Base-by-base conservation (phyloP, 2,888 invertebrate species). In the Empis stercorea region DNA sequence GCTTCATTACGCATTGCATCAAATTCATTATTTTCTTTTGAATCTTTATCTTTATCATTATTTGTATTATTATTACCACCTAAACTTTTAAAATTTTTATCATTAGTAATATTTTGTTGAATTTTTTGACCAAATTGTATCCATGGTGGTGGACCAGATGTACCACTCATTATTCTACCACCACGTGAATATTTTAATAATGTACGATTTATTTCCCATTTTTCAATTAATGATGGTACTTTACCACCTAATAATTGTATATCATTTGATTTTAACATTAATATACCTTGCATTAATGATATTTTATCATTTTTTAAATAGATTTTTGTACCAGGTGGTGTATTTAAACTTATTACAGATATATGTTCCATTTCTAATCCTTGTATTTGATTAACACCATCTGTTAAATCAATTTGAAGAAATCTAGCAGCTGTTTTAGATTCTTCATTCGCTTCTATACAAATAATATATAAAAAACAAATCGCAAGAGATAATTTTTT, bases 241-340 rank as follows among this genome's bases (percentile, higher is more conserved):
- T 78, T 78, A 4, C 94, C 94, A n/a, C 93, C 92, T 20, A 93
- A 72, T 34, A 87, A 70, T 51, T 79, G 75, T 39, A 87, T 74
- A 48, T 81, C 78, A 51, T 71, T 72, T 11, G 83, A 75, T 51
- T 74, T 77, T 47, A 94, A 66, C 59, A 88, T 73, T 38, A 92
- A 66, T 54, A 84, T 81, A 37, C 87, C 86, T 54, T 83, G 82
- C 47, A 81, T 79, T 34, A 81, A 73, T 43, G 75, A 72, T 15
- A 84, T 63, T 44, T 73, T 72, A 16, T 73, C 74, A 27, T 70
- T 64, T 50, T 69, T 72, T 43, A 84, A 58, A 57, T 56, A 73
- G 54, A 94, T 61, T 68, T 94, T 94, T 32, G 88, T 87, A 39
- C 94, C 94, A 1, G 92, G 92, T n/a, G 88, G 82, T 13, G 89